Conservation (phyloP, 2,797 vertebrate genomes). For the Tapirus indicus region DNA sequence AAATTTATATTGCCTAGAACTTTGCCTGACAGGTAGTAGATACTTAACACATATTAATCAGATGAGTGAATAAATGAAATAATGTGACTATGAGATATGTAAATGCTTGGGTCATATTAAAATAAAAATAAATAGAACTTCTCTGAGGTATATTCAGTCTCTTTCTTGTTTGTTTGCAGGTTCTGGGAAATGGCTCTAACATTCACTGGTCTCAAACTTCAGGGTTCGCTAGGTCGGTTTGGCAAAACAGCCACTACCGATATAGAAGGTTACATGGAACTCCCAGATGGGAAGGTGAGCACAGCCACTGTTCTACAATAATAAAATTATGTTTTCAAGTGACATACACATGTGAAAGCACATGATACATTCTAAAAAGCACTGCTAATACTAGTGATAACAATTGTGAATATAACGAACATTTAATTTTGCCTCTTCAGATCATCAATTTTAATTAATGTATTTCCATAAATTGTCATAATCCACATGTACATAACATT, state of each 20-base stretch:
- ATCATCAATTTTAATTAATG: not conserved
- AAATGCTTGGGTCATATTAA: not conserved
- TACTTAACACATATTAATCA: not conserved
- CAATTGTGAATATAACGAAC: not conserved
- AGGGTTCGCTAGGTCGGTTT: conserved; percentile 95
- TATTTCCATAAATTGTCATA: conserved; percentile 2
- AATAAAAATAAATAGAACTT: not conserved
- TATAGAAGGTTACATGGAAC: conserved; percentile 93
- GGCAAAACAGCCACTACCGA: conserved; percentile 93
- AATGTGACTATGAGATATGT: not conserved
- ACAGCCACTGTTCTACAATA: not conserved
- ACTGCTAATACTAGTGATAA: not conserved
- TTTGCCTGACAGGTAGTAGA: not conserved
- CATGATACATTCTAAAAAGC: not conserved
- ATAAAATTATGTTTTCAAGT: not conserved
- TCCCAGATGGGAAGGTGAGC: conserved; percentile 96
- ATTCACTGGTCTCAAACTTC: conserved; percentile 95
- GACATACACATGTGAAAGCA: not conserved
- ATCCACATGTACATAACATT: not conserved
- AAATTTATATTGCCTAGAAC: not conserved
- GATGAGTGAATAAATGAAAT: conserved; percentile 10
- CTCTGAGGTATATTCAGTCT: not conserved
- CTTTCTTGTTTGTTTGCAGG: conserved; percentile 85
- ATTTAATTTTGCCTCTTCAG: conserved; percentile 45
- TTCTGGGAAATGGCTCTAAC: conserved; percentile 97